These are phyloP conservation scores for Actinia equina DNA, from an alignment of 64 coral and sea anemone genomes.

Conservation along the genomic window DNA sequence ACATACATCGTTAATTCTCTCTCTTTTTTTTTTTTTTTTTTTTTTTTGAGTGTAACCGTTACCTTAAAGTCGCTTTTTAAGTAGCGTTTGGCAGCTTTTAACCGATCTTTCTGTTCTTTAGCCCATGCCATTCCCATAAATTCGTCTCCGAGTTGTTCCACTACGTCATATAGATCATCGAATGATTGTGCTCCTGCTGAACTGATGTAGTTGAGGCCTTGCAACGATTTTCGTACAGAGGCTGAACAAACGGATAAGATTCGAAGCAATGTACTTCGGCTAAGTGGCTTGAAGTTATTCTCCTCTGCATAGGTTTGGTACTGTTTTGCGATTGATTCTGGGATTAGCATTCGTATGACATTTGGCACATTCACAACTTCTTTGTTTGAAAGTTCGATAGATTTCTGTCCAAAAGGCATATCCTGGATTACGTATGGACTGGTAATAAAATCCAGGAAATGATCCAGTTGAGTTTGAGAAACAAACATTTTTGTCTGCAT, in stretches of 20 bases:
- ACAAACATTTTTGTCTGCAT: conserved; percentile 66
- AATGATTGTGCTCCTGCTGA: no score
- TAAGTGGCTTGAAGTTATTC: conserved; percentile 21
- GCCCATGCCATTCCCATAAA: no score
- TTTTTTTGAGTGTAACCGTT: background rate
- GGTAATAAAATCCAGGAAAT: conserved; percentile 74
- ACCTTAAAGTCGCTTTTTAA: conserved; percentile 25
- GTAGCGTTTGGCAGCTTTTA: background rate
- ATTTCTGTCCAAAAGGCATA: conserved; percentile 52
- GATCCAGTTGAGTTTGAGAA: conserved; percentile 58
- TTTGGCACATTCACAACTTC: conserved; percentile 49
- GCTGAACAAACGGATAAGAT: conserved; percentile 49
- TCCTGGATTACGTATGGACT: conserved; percentile 63
- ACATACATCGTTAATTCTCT: no score
- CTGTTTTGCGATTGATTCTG: conserved; percentile 62
- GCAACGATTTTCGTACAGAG: conserved; percentile 42
- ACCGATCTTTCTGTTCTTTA: no score
- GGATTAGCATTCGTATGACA: conserved; percentile 60
- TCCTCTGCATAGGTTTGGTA: conserved; percentile 40
- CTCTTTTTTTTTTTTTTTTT: no score
- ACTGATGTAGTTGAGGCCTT: conserved; percentile 49
- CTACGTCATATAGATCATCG: no score
- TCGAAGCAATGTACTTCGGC: conserved; percentile 27
- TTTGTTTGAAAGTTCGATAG: conserved; percentile 44
- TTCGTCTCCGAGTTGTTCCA: no score